These are phyloP conservation scores for Rhamphomyia laevipes DNA, from an alignment of 2,888 invertebrate genomes.

Conservation along the genomic window DNA sequence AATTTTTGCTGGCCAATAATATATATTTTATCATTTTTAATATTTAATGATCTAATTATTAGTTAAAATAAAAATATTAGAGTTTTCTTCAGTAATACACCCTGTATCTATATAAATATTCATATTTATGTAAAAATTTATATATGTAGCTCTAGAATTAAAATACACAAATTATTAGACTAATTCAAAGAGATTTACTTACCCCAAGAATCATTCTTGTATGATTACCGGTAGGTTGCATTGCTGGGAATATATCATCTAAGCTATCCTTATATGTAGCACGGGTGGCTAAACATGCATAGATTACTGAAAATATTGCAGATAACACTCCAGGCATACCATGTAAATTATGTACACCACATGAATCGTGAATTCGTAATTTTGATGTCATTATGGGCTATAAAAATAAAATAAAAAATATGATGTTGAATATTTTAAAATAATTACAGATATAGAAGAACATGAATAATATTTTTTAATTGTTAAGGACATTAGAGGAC, in stretches of 20 bases:
- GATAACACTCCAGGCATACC: constrained; percentile 89
- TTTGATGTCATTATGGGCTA: constrained; percentile 31
- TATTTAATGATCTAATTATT: too few relatives aligned
- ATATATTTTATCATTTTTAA: too few relatives aligned
- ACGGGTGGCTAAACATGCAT: constrained; percentile 58
- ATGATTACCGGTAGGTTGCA: constrained; percentile 35
- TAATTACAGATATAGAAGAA: not conserved
- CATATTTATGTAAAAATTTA: too few relatives aligned
- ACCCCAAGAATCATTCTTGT: constrained; percentile 22
- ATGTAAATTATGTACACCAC: constrained; percentile 93
- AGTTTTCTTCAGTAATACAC: too few relatives aligned
- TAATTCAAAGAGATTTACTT: too few relatives aligned
- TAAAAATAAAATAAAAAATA: constrained; percentile 9
- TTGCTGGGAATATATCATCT: constrained; percentile 48
- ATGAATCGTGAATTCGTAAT: constrained; percentile 40
- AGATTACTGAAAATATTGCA: constrained; percentile 64
- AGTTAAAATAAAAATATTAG: too few relatives aligned
- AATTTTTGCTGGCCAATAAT: too few relatives aligned
- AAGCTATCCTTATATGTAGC: constrained; percentile 49
- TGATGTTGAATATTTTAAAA: not conserved
- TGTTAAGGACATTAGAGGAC: too few relatives aligned
- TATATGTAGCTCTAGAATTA: too few relatives aligned
- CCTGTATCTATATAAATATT: too few relatives aligned
- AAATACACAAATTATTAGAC: too few relatives aligned
- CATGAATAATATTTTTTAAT: too few relatives aligned